Conservation (phyloP, 2,113 vertebrate genomes). For the Herpetotheres cachinnans region DNA sequence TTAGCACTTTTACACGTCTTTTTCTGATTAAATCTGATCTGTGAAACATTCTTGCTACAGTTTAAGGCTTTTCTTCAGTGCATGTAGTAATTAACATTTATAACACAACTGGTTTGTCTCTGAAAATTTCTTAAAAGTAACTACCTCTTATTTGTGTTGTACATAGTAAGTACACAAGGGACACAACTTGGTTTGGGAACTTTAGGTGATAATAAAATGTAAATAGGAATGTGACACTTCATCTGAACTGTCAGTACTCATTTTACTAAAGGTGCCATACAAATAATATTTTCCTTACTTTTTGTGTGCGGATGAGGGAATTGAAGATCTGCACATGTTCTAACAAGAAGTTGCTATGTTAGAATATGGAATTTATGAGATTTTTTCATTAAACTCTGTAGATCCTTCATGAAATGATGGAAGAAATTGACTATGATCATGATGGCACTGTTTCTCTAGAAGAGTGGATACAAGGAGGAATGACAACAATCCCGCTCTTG, state of each 20-base stretch:
- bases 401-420: slow-evolving; percentile 98
- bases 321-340: neutral
- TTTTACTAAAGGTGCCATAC: neutral
- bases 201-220: neutral
- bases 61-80: neutral
- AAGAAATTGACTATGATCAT: slow-evolving; percentile 93
- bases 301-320: neutral
- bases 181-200: neutral
- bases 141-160: neutral
- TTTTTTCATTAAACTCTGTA: slow-evolving; percentile 46
- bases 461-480: slow-evolving; percentile 96
- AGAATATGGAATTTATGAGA: neutral
- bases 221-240: neutral
- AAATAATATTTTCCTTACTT: neutral
- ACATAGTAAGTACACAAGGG: neutral
- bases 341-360: neutral
- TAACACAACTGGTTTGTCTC: neutral
- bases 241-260: neutral
- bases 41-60: neutral
- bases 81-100: neutral
- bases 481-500: slow-evolving; percentile 93
- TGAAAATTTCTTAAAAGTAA: neutral
- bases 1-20: neutral
- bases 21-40: neutral
- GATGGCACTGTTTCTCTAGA: slow-evolving; percentile 91